A percentile compares a stretch with the other conserved stretches of the same genome.
Evolutionary conservation across 2,113 vertebrate genomes (phyloP).

Genomic region (Antechinus flavipes): DNA sequence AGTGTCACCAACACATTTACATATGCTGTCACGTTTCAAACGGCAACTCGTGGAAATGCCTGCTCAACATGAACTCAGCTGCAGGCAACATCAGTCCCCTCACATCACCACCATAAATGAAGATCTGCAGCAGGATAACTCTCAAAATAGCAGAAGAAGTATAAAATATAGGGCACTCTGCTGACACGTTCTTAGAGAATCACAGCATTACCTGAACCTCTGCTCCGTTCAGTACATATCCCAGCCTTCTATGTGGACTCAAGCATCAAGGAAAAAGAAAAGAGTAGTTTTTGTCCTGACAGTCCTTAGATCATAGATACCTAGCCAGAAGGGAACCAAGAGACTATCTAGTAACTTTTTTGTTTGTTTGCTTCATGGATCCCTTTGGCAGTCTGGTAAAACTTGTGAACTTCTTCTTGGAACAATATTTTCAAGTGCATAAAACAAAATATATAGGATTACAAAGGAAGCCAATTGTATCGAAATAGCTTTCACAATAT

Average conservation of each 20-base stretch:
- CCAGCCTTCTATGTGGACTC: background rate
- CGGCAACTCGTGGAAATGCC: constrained; percentile 84
- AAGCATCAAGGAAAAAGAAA: background rate
- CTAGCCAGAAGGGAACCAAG: background rate
- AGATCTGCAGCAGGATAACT: constrained; percentile 66
- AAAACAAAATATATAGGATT: background rate
- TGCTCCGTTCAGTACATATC: background rate
- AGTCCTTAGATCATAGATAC: background rate
- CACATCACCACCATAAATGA: constrained; percentile 67
- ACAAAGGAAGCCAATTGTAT: background rate
- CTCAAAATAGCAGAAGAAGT: constrained; percentile 64
- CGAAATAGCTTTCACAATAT: background rate
- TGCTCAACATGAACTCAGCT: constrained; percentile 62
- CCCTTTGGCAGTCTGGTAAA: background rate
- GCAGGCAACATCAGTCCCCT: constrained; percentile 60
- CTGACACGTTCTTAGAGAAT: constrained; percentile 46
- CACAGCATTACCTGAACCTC: constrained; percentile 42
- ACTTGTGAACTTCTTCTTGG: background rate
- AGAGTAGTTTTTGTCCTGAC: background rate
- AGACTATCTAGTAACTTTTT: background rate
- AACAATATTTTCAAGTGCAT: background rate
- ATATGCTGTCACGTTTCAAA: constrained; percentile 87
- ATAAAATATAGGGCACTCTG: constrained; percentile 65
- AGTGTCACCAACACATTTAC: constrained; percentile 86
- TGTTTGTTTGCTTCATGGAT: background rate